Percentiles rank a stretch among this genome's conserved stretches.
Conservation (phyloP, 2,888 invertebrate genomes). For the Diplazon laetatorius region DNA sequence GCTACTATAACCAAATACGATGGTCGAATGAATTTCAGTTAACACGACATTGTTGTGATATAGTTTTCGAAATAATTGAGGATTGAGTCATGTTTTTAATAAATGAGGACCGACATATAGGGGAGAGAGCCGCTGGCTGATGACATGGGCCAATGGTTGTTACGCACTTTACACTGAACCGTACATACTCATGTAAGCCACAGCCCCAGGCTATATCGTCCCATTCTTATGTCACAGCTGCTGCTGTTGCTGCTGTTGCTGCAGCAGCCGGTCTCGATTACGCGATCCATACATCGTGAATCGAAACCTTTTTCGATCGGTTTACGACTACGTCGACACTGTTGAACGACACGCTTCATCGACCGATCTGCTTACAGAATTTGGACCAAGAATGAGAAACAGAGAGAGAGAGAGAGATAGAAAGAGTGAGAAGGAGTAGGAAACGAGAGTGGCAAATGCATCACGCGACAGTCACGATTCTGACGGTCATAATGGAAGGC, state of each 20-base stretch:
- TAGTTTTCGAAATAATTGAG: background rate
- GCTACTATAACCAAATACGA: no score
- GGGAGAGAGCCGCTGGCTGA: background rate
- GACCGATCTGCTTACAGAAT: background rate
- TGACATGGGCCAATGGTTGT: background rate
- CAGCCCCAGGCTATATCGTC: constrained; percentile 11
- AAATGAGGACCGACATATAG: no score
- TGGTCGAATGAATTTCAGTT: no score
- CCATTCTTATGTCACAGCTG: constrained; percentile 12
- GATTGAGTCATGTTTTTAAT: background rate
- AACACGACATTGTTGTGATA: no score
- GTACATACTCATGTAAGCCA: background rate
- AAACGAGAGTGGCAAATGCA: constrained; percentile 4
- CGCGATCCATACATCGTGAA: constrained; percentile 21
- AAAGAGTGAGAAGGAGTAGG: constrained; percentile 9
- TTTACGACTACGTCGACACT: background rate
- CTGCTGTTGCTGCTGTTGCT: background rate
- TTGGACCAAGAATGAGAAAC: background rate
- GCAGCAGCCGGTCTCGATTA: constrained; percentile 14
- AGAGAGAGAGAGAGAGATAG: background rate
- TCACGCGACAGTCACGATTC: background rate
- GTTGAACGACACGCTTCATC: background rate
- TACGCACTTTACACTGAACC: background rate
- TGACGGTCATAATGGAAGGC: background rate
- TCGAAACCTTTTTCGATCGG: constrained; percentile 13